Base-by-base conservation (phyloP, 1,140 invertebrate genomes). In the Hylaeus volcanicus region DNA sequence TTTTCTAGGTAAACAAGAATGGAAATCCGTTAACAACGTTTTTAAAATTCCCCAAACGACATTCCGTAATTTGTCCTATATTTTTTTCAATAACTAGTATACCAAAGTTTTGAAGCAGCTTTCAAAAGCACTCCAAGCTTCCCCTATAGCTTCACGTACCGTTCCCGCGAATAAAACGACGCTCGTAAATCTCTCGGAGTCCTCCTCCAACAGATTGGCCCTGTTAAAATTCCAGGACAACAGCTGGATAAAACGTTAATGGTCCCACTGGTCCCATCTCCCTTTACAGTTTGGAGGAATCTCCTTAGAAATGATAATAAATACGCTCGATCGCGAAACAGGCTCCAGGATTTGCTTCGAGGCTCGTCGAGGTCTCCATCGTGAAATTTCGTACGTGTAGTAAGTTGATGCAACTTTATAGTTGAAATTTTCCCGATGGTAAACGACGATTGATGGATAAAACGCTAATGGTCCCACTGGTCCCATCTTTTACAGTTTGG, bases 161-260 rank as follows among this genome's bases (percentile, higher is more conserved):
- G 0, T 56, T 12, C 53, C 60, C 8, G 70, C 75, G 51, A 86
- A 83, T 86, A 86, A 86, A 86, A 69, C n/a, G 55, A 76, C 14
- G 63, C 76, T 77, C 72, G 69, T 86, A 86, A 86, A 83, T 78
- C 58, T 26, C n/a, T 48, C 8, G 37, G 26, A 2, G 51, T 2
- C 41, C 70, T 71, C 74, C 81, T 78, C 26, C 58, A 78, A 60
- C 69, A 37, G 45, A 60, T 61, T 37, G 63, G 41, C 26, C 48
- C 81, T 81, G 79, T 87, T 86, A 84, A 84, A 74, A 81, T 86
- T 84, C 78, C 66, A 61, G 85, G 37, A 73, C 78, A 73, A 84
- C 81, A 81, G 82, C 80, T 85, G 83, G 72, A 72, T 48, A 53
- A 15, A 37, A 79, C 39, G 56, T 58, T 72, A 69, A 86, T 68